These are phyloP conservation scores for Mesorhabditis belari DNA, from an alignment of 2,888 invertebrate species.

Conservation along the genomic window DNA sequence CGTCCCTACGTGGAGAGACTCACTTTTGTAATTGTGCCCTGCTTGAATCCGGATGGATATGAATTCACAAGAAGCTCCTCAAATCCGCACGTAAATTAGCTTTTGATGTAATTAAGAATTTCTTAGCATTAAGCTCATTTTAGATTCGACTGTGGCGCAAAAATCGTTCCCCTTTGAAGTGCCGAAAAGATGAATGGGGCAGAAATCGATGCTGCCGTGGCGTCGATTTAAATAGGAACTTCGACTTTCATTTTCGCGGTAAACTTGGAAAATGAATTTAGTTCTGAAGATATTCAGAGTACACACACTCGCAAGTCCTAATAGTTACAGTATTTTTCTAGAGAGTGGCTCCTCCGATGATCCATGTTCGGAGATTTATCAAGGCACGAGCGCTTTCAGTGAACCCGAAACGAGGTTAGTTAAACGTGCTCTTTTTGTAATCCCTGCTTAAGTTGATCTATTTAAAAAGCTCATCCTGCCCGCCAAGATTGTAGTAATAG, in stretches of 20 bases:
- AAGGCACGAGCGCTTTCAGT: conserved; percentile 48
- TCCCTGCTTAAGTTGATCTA: too few species aligned
- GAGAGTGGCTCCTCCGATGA: conserved; percentile 51
- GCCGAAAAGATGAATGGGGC: conserved; percentile 43
- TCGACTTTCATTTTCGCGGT: conserved; percentile 51
- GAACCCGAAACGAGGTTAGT: conserved; percentile 46
- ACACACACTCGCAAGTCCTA: too few species aligned
- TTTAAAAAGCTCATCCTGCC: too few species aligned
- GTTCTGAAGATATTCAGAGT: not conserved
- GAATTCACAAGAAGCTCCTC: conserved; percentile 46
- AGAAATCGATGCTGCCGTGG: conserved; percentile 49
- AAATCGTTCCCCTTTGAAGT: conserved; percentile 47
- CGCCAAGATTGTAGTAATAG: too few species aligned
- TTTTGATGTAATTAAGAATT: not conserved
- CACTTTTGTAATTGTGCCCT: conserved; percentile 48
- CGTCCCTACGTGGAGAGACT: conserved; percentile 39
- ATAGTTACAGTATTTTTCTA: conserved; percentile 4
- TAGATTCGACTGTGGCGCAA: conserved; percentile 51
- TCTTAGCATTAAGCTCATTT: conserved; percentile 2
- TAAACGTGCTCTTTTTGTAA: too few species aligned
- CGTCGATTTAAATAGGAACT: conserved; percentile 52
- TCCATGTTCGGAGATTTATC: conserved; percentile 52
- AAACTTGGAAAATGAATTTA: not conserved
- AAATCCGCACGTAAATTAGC: conserved; percentile 30
- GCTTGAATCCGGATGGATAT: conserved; percentile 50